Evolutionary conservation across 1,140 invertebrate genomes (phyloP), one percentile per base, ranked within the genome.

Genomic region (Hylaeus anthracinus): DNA sequence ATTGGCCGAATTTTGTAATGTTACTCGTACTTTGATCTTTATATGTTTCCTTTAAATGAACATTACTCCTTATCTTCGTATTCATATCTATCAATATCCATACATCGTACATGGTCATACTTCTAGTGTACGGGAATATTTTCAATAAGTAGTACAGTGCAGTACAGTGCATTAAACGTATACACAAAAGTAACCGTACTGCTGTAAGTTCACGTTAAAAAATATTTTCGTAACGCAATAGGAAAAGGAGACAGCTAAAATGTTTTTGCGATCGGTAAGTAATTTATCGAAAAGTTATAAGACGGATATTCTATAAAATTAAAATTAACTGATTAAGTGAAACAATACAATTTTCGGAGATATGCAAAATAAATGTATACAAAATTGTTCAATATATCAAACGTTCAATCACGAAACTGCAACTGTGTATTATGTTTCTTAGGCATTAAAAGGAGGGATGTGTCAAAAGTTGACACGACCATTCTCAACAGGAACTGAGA

Each of bases 401-500:
- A 51, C 10, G 10, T 51, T 9, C 2, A 51, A 10, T 51, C 9
- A 14, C 51, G 48, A 55, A 56, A 55, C 5, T 69, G 15, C 41
- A 41, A 55, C 41, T 12, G 8, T 71, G 15, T 60, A n/a, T n/a
- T 10, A 66, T 61, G 3, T 41, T 82, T 82, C 73, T 26, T 65
- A 93, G 92, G 41, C 90, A 53, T 67, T 90, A 0, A 88, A 71
- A 79, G 72, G 58, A 12, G 60, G 74, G 8, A 15, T 80, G 1
- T 77, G 74, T 26, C 72, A 87, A 60, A 87, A 53, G 48, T 60
- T 80, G 0, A 4, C 63, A 3, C 89, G 91, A 79, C n/a, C 81
- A 26, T 93, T 92, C 70, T 91, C 91, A 41, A 81, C 88, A 56
- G 86, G 78, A 45, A n/a, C 86, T 48, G 67, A 81, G 58, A 15